Base-by-base conservation (phyloP, 2,113 vertebrate genomes). In the Ptychochromis oligacanthus region DNA sequence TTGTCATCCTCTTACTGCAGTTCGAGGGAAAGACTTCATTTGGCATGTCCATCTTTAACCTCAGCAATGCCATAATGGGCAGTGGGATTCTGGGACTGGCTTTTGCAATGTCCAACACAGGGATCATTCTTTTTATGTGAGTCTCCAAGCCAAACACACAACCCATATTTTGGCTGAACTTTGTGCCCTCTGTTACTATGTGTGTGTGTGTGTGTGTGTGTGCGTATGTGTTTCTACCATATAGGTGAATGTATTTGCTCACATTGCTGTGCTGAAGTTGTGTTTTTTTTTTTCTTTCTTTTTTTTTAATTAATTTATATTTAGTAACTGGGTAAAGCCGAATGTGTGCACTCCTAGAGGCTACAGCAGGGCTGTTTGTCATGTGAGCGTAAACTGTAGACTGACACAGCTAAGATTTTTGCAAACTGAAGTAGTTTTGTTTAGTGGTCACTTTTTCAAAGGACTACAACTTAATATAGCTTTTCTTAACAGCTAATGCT, bases 61-160 rank as follows among this genome's bases (percentile, higher is more conserved):
- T 97, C 85, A 97, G 97, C 87, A 97, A 97, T 1, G 96, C 97
- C 92, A 97, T 97, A 76, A 96, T 97, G 96, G 97, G 96, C 78
- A 97, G 97, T 56, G 96, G 97, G 54, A 96, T 97, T 93, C 94
- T 97, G 80, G 97, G 96, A 86, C 89, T 97, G 84, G 96, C 97
- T 15, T 97, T 92, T 54, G 97, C 96, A 5, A 97, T 97, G 97
- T 95, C 96, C 87, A 97, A 97, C 92, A 97, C 96, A 0, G 96
- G 97, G 75, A 94, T 97, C 57, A 64, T 96, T 80, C 93, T 97
- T 59, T 97, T 97, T 93, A 28, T 97, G 97, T 97, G 91, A 97
- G 97, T 96, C 86, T 58, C 20, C 24, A 40, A 78, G 36, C 38
- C 22, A 80, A 86, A 81, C 52, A 74, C 31, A 52, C 40, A 28